These are phyloP conservation scores for Chiridota heheva DNA, from an alignment of 35 echinoderm and acorn worm species.

Conservation along the genomic window DNA sequence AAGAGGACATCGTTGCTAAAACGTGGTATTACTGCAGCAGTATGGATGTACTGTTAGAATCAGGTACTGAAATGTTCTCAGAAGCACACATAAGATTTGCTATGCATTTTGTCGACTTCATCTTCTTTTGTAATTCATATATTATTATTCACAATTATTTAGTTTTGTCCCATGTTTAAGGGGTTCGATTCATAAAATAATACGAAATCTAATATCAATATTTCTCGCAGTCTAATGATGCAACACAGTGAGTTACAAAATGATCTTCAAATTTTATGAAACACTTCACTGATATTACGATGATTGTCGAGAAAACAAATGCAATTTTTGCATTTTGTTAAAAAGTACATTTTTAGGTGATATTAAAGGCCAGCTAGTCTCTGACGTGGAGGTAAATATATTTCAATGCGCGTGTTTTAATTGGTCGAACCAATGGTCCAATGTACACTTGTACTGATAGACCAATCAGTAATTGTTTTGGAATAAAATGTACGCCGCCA, in stretches of 20 bases:
- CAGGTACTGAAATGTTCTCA: conserved; percentile 55
- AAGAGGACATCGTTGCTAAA: conserved; percentile 64
- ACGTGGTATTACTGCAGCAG: conserved; percentile 73
- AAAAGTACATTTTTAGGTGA: no score
- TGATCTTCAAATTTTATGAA: no score
- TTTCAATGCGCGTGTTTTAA: no score
- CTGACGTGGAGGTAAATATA: no score
- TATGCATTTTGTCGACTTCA: neutral
- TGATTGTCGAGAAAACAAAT: no score
- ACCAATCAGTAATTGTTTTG: no score
- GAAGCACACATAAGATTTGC: neutral
- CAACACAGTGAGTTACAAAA: neutral
- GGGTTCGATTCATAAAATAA: neutral
- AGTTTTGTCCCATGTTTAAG: neutral
- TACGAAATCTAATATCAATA: neutral
- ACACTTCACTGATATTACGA: no score
- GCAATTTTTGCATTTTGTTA: no score
- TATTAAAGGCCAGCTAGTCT: no score
- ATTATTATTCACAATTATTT: neutral
- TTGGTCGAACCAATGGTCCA: no score
- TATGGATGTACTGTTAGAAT: conserved; percentile 76
- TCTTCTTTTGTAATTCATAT: neutral
- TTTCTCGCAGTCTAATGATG: neutral
- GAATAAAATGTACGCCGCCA: no score
- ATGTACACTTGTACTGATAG: no score